Evolutionary conservation across 1,140 invertebrate species (phyloP).

Genomic region (Rhopalosiphum maidis): DNA sequence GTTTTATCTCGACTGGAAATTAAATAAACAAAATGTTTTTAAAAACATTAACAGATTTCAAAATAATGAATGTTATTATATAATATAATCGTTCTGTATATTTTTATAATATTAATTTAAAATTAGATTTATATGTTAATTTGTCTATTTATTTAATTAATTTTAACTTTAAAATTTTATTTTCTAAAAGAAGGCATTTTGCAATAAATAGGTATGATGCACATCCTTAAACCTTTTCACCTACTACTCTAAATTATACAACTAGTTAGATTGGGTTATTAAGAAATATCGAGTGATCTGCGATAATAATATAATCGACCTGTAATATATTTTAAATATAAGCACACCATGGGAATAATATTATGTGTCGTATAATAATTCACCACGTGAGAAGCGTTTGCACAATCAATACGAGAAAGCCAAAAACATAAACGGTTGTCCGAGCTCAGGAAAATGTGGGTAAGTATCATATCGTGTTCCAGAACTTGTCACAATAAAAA

Average conservation of each 20-base stretch:
- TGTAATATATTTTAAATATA: background rate
- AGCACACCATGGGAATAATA: background rate
- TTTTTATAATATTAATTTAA: no score
- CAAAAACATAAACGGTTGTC: background rate
- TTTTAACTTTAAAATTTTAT: background rate
- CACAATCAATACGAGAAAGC: background rate
- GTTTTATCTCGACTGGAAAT: no score
- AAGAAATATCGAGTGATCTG: background rate
- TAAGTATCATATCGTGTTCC: background rate
- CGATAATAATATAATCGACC: background rate
- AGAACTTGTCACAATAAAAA: background rate
- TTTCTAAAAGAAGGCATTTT: background rate
- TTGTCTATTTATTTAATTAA: background rate
- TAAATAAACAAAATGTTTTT: no score
- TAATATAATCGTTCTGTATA: no score
- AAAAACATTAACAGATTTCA: no score
- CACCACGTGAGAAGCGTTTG: background rate
- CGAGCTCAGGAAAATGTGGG: background rate
- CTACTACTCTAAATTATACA: background rate
- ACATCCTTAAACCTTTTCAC: fast-evolving
- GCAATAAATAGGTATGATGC: background rate
- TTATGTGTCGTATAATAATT: background rate
- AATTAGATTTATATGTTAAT: no score
- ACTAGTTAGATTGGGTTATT: background rate
- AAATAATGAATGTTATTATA: no score